Evolutionary conservation across 2,113 vertebrate species (phyloP).

Genomic region (Martes martes): DNA sequence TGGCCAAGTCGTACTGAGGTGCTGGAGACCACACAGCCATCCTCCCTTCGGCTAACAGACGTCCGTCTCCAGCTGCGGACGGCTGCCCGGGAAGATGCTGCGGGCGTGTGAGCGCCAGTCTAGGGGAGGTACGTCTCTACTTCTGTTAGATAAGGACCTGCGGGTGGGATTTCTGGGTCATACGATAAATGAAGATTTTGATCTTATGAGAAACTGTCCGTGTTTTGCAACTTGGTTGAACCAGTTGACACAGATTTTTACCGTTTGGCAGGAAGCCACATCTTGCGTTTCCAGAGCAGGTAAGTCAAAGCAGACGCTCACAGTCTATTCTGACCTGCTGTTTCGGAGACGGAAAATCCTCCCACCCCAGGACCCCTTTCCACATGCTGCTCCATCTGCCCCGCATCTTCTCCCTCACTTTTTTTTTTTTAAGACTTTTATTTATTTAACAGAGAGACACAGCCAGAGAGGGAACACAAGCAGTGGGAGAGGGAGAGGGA

Average conservation of each 20-base stretch:
- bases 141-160: neutral
- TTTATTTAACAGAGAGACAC: too few relatives aligned
- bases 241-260: neutral
- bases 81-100: neutral
- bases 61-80: too few relatives aligned
- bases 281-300: neutral
- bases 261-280: neutral
- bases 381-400: neutral
- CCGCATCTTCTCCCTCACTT: neutral
- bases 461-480: too few relatives aligned
- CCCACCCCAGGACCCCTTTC: neutral
- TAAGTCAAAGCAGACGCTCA: neutral
- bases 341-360: accelerated
- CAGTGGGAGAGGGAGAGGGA: too few relatives aligned
- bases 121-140: neutral
- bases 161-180: neutral
- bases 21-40: neutral
- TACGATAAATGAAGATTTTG: neutral
- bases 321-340: neutral
- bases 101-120: neutral
- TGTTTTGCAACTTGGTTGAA: neutral
- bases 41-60: neutral
- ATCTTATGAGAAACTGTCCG: neutral
- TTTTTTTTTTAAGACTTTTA: too few relatives aligned
- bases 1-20: accelerated